Evolutionary conservation across 2,888 invertebrate genomes (phyloP).

Genomic region (Nomada ruficornis): DNA sequence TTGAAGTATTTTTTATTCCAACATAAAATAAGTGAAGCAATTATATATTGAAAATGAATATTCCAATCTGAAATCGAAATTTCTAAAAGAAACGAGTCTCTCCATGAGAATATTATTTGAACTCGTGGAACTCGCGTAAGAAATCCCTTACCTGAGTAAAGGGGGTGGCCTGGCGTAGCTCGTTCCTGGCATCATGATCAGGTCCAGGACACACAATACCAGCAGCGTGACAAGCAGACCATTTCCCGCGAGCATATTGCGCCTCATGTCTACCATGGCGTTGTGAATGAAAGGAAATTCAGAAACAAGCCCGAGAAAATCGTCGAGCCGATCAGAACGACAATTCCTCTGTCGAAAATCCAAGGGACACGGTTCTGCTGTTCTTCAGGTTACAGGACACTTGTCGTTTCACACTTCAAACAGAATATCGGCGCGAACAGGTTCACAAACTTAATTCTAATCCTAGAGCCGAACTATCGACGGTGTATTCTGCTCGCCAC

Average conservation of each 20-base stretch:
- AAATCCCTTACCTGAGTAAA: conserved; percentile 69
- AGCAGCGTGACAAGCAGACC: conserved; percentile 37
- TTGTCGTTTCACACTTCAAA: neutral
- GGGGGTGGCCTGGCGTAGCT: conserved; percentile 73
- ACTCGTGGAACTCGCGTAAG: neutral
- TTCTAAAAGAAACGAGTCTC: neutral
- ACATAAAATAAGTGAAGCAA: no score
- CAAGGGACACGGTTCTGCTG: neutral
- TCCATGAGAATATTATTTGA: no score
- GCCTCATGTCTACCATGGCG: neutral
- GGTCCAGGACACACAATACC: conserved; percentile 63
- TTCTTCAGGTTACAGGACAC: neutral
- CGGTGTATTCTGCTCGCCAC: neutral
- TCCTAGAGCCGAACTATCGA: neutral
- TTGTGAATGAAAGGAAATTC: neutral
- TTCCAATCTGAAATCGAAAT: neutral
- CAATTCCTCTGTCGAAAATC: neutral
- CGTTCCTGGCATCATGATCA: conserved; percentile 67
- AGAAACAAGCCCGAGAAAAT: neutral
- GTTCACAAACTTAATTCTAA: neutral
- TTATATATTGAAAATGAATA: neutral
- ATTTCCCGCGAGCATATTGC: conserved; percentile 1
- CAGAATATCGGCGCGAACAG: neutral
- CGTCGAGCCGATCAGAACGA: neutral
- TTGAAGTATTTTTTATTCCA: no score